Evolutionary conservation across 2,888 invertebrate species (phyloP), one percentile per base, ranked within the genome.

Genomic region (Agapostemon virescens): DNA sequence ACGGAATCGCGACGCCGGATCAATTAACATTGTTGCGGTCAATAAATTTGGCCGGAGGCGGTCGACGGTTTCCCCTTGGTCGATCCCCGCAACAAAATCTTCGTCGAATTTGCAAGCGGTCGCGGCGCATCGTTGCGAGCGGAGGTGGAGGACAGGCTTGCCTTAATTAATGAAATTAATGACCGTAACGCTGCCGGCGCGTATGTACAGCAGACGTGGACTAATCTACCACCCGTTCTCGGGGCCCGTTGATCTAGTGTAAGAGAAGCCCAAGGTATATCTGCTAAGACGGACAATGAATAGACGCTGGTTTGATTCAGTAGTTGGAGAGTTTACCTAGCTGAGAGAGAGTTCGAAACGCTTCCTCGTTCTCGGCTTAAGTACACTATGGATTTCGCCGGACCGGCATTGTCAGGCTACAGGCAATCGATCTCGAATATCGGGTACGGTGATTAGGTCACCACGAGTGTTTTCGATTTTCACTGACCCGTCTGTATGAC

Each of bases 151-250:
- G 70, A 77, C 84, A 76, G 78, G 63, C 63, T 88, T 78, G 83
- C 86, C 85, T 87, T 89, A 89, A 89, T 89, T 89, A 89, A 89
- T 86, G 88, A 84, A 89, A 89, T 89, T 89, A 89, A 89, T 89
- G 88, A 85, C 87, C 87, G 87, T 85, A 85, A 84, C 85, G 85
- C 71, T 76, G 84, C 80, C 71, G 72, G 80, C 84, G 84, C 83
- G 85, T 83, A 82, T 77, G 79, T 81, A 85, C 75, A 76, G 58
- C 75, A 74, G 87, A 86, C 87, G 55, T 84, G 68, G 86, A 87
- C 84, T 87, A 87, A 87, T 87, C 83, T 84, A 84, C 85, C 69
- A 80, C 66, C 26, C 79, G 74, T 81, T 74, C 77, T 63, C 68
- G 79, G 70, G 81, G 70, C 66, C 79, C 73, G 86, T 79, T 84